Conservation (phyloP, 2,113 vertebrate species). For the Muntiacus reevesi region DNA sequence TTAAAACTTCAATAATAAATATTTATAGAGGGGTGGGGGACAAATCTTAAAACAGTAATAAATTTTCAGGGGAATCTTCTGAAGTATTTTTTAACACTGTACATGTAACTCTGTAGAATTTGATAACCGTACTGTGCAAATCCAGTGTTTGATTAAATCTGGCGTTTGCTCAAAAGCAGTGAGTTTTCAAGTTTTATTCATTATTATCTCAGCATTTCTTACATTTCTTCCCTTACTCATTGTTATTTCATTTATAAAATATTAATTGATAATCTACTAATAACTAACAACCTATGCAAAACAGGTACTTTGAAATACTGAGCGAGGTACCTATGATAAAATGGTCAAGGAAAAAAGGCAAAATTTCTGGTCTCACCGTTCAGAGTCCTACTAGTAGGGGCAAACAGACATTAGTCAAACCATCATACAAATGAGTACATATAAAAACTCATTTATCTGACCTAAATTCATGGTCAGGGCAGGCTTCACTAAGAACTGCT, state of each 20-base stretch:
- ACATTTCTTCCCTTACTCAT: not conserved
- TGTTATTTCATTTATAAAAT: not conserved
- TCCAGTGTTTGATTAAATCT: not conserved
- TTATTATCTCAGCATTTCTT: not conserved
- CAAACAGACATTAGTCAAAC: not conserved
- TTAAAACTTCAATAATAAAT: conserved; percentile 5
- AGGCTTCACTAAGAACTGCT: not conserved
- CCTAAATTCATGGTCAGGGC: not conserved
- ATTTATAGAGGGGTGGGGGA: not conserved
- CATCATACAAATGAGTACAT: not conserved
- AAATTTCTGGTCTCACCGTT: not conserved
- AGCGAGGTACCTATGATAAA: not conserved
- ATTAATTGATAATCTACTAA: conserved; percentile 3
- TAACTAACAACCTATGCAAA: not conserved
- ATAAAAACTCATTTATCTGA: not conserved
- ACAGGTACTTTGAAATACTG: not conserved
- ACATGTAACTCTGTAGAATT: not conserved
- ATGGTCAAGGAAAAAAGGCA: not conserved
- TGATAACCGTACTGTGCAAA: not conserved
- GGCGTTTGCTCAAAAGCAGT: not conserved
- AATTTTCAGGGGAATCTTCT: not conserved
- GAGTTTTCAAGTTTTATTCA: not conserved
- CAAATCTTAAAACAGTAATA: not conserved
- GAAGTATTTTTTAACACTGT: not conserved
- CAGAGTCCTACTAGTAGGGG: not conserved